phyloP scores from a whole-genome alignment of 2,113 vertebrate genomes.

The Cephalopholis sonnerati region DNA sequence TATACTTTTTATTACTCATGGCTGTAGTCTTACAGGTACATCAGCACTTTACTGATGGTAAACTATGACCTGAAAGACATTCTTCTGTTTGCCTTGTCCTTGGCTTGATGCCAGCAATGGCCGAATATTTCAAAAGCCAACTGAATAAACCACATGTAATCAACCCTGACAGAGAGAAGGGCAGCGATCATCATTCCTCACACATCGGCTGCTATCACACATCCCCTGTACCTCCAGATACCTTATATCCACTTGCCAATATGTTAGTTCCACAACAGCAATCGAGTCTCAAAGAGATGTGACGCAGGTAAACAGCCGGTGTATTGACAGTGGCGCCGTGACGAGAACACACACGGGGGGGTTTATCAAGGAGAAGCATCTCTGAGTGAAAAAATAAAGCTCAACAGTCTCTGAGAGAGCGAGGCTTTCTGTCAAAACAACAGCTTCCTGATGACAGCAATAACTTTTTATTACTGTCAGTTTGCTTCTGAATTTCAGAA shows the following conservation, averaged over 20 bases:
- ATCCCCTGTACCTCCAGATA: not conserved
- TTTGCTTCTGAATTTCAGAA: not conserved
- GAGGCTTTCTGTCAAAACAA: slow-evolving; percentile 52
- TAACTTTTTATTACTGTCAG: slow-evolving; percentile 33
- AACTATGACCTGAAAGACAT: not conserved
- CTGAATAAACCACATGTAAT: not conserved
- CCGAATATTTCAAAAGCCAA: no score
- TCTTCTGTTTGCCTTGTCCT: no score
- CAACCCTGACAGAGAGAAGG: not conserved
- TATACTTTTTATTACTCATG: not conserved
- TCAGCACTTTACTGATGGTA: no score
- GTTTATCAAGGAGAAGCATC: slow-evolving; percentile 36
- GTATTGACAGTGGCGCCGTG: slow-evolving; percentile 13
- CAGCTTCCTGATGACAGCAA: slow-evolving; percentile 29
- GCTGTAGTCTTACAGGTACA: no score
- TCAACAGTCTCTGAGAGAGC: not conserved
- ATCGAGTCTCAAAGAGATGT: slow-evolving; percentile 3
- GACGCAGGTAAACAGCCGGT: slow-evolving; percentile 37
- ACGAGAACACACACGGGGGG: slow-evolving; percentile 2
- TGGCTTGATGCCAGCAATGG: not conserved
- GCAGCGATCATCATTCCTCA: not conserved
- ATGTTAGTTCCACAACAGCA: not conserved
- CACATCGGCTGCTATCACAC: not conserved
- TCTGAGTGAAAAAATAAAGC: slow-evolving; percentile 16
- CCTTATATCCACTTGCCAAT: slow-evolving; percentile 11